Conservation (phyloP, 2,888 invertebrate species). For the Trilocha varians region DNA sequence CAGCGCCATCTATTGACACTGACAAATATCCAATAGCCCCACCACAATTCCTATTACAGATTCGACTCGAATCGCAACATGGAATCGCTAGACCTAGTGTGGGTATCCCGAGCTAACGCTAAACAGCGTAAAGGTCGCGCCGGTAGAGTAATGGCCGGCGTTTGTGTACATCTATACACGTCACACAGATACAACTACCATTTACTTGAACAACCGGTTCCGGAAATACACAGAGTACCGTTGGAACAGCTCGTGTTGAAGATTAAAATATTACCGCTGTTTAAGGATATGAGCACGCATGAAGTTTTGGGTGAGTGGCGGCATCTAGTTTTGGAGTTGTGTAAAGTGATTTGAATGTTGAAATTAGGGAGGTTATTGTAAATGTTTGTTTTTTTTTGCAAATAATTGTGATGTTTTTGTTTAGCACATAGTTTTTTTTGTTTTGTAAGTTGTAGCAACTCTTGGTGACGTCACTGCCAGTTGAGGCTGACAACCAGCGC, state of each 20-base stretch:
- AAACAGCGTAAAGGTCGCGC: slow-evolving; percentile 92
- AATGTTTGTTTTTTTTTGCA: too few relatives aligned
- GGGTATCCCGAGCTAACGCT: slow-evolving; percentile 94
- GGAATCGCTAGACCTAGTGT: slow-evolving; percentile 89
- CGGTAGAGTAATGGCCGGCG: slow-evolving; percentile 91
- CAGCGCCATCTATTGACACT: too few relatives aligned
- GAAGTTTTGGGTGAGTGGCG: slow-evolving; percentile 62
- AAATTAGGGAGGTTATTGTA: too few relatives aligned
- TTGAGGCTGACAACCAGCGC: too few relatives aligned
- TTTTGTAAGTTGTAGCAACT: too few relatives aligned
- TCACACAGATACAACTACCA: slow-evolving; percentile 78
- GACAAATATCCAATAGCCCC: too few relatives aligned
- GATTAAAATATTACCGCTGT: slow-evolving; percentile 78
- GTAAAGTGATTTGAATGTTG: too few relatives aligned
- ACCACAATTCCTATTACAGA: slow-evolving; percentile 36
- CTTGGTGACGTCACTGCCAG: too few relatives aligned
- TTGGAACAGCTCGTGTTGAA: slow-evolving; percentile 86
- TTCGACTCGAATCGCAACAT: slow-evolving; percentile 88
- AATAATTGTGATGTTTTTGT: too few relatives aligned
- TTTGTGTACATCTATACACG: slow-evolving; percentile 90
- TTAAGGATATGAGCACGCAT: slow-evolving; percentile 60
- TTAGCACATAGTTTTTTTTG: too few relatives aligned
- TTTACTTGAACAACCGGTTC: slow-evolving; percentile 82
- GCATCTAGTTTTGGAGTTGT: slow-evolving; percentile 1
- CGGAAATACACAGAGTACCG: slow-evolving; percentile 92